Evolutionary conservation across 2,113 vertebrate species (phyloP), one percentile per base, ranked within the genome.

Genomic region (Myocastor coypus): DNA sequence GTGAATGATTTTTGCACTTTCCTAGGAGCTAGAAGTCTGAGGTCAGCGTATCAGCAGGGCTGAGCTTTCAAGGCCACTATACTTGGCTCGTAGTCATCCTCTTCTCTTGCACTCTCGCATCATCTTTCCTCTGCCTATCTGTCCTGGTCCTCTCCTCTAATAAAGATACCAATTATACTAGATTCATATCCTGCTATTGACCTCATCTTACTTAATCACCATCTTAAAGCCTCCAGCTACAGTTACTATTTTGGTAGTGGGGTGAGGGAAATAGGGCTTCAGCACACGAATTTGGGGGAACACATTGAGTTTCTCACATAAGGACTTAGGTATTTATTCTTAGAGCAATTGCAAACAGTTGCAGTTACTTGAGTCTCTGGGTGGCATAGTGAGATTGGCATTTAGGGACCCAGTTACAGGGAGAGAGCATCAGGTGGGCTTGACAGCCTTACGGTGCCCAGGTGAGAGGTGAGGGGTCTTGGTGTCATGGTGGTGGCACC

Each of bases 151-250:
- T 37, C 13, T 69, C 28, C 80, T 91, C 30, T 78, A 42, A 40
- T 28, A 59, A 77, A 28, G 22, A 83, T 24, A 78, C 32, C 16
- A 83, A 32, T 69, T 46, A 22, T 50, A 34, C 22, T 71, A 22
- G 68, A 59, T 77, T 37, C 40, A 12, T 42, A 17, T 26, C 46
- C 5, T 4, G 11, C 52, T 30, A 50, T 42, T 34, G 50, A 61
- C n/a, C 40, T 87, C 9, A 71, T 69, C 92, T 82, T 71, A 91
- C 19, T 88, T 82, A 85, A 71, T 91, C 69, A n/a, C 1, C 55
- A 77, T 57, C 71, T 73, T 87, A 80, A 96, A 95, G 0, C 57
- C 20, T 90, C 52, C 59, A 95, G 73, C 87, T 81, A 57, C 1
- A 30, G 37, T 40, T 81, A 55, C 6, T 40, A 71, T 87, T 69